Conservation (phyloP, 1,140 invertebrate genomes). For the Ganaspis sp. region DNA sequence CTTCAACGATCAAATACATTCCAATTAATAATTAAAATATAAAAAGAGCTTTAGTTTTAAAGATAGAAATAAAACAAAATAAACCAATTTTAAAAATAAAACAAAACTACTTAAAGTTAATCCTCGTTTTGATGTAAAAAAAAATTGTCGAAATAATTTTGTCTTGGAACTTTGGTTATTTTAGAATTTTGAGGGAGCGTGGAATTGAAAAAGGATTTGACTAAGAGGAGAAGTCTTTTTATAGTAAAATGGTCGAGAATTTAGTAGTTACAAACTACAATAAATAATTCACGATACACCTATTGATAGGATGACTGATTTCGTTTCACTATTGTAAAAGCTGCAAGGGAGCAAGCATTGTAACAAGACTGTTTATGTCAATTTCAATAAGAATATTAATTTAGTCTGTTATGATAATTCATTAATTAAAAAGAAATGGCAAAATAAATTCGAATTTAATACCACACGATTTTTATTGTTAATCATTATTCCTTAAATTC, state of each 20-base stretch:
- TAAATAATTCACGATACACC: slow-evolving; percentile 50
- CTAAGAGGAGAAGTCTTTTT: slow-evolving; percentile 38
- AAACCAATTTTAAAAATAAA: no score
- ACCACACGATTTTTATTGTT: slow-evolving; percentile 44
- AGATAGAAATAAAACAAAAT: no score
- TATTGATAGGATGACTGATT: slow-evolving; percentile 66
- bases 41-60: no score
- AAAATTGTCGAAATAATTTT: no score
- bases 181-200: slow-evolving; percentile 22
- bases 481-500: no score
- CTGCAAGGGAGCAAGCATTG: slow-evolving; percentile 71
- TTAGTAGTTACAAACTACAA: slow-evolving; percentile 52
- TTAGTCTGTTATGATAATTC: slow-evolving; percentile 63
- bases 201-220: slow-evolving; percentile 44
- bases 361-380: slow-evolving; percentile 75
- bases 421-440: slow-evolving; percentile 59
- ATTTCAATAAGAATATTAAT: slow-evolving; percentile 73
- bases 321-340: slow-evolving; percentile 65
- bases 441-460: slow-evolving; percentile 67
- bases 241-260: neutral
- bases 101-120: no score
- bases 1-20: no score
- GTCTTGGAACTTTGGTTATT: slow-evolving; percentile 34
- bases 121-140: no score
- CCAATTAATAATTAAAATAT: no score